A percentile compares a stretch with the other conserved stretches of the same genome.
These are phyloP conservation scores for Tretioscincus oriximinensis DNA, from an alignment of 2,113 vertebrate species.

Conservation along the genomic window DNA sequence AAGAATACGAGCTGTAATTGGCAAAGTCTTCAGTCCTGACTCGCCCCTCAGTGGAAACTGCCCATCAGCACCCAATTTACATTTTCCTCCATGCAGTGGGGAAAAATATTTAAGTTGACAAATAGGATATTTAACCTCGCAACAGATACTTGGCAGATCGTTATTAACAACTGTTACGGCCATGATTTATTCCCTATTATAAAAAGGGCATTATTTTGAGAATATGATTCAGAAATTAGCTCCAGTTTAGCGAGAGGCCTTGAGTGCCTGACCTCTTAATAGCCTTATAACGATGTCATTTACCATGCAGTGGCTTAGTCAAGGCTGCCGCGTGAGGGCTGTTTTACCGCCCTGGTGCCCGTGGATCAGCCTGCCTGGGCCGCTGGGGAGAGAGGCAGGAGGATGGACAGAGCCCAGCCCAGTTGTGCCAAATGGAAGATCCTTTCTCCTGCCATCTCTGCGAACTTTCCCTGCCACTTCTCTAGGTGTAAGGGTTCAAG, in stretches of 20 bases:
- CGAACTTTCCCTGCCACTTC: neutral
- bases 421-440: fast-evolving
- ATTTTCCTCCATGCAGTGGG: constrained; percentile 79
- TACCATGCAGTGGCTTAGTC: constrained; percentile 86
- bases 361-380: constrained; percentile 43
- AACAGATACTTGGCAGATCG: constrained; percentile 93
- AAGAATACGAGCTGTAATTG: constrained; percentile 53
- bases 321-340: constrained; percentile 74
- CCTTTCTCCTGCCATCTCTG: neutral
- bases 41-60: constrained; percentile 34
- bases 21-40: constrained; percentile 39
- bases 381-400: constrained; percentile 8
- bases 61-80: constrained; percentile 77
- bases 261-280: constrained; percentile 96
- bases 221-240: constrained; percentile 98
- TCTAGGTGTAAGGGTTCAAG: too few relatives aligned
- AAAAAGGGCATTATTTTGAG: constrained; percentile 91
- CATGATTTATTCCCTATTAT: constrained; percentile 94
- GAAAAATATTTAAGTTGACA: constrained; percentile 91
- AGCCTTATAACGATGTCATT: constrained; percentile 98
- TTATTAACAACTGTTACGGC: constrained; percentile 97
- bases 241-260: constrained; percentile 93
- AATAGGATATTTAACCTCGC: constrained; percentile 89
- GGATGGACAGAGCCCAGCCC: too few relatives aligned
- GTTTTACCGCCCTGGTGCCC: constrained; percentile 53